These are phyloP conservation scores for Actenoides hombroni DNA, from an alignment of 2,113 vertebrate genomes.

Conservation along the genomic window DNA sequence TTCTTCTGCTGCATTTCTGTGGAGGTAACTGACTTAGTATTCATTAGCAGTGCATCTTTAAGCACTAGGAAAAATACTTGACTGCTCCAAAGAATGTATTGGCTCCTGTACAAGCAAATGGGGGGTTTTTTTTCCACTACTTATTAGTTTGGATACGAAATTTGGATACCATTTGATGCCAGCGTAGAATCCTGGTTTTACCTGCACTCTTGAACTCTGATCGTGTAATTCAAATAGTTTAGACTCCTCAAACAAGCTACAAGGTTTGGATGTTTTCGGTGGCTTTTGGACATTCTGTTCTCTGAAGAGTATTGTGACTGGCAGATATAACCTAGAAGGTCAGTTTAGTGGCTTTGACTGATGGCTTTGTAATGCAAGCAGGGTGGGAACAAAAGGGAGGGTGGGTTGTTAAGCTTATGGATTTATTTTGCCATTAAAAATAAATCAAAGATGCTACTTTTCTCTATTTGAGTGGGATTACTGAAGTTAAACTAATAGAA, in stretches of 20 bases:
- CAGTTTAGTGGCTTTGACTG: constrained; percentile 53
- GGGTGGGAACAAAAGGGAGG: constrained; percentile 56
- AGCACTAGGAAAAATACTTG: neutral
- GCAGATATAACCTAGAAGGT: constrained; percentile 57
- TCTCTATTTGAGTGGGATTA: neutral
- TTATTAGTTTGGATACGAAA: neutral
- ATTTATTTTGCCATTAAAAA: constrained; percentile 1
- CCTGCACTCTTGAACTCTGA: constrained; percentile 16
- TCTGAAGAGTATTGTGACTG: constrained; percentile 52
- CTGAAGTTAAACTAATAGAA: neutral
- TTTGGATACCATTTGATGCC: neutral
- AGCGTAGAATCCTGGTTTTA: neutral
- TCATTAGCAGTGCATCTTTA: neutral
- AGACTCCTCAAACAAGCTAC: neutral
- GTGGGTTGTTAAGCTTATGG: neutral
- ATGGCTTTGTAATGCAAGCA: constrained; percentile 61
- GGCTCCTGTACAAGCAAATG: neutral
- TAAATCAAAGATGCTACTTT: neutral
- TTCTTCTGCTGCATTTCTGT: neutral
- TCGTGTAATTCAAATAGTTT: neutral
- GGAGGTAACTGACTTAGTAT: neutral
- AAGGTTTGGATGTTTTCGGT: constrained; percentile 59
- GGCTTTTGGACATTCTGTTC: constrained; percentile 64
- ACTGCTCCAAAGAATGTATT: neutral
- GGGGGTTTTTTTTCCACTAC: neutral